A percentile compares a stretch with the other conserved stretches of the same genome.
Conservation (phyloP, 2,797 vertebrate genomes). For the Fringilla coelebs region DNA sequence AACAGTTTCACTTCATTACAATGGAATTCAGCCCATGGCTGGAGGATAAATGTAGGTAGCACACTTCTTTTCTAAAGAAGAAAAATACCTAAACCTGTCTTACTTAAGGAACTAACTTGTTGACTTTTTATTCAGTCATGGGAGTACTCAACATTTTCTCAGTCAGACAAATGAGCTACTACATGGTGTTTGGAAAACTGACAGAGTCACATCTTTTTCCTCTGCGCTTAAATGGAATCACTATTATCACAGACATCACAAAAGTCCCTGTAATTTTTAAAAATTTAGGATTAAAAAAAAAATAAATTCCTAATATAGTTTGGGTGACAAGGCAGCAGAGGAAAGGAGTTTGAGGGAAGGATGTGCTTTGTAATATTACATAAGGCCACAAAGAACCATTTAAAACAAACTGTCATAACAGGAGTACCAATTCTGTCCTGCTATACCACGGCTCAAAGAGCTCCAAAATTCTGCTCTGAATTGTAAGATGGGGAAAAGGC, state of each 20-base stretch:
- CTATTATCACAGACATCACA: not conserved
- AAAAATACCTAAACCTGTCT: not conserved
- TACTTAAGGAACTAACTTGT: slow-evolving; percentile 9
- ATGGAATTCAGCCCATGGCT: slow-evolving; percentile 43
- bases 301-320: not conserved
- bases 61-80: not conserved
- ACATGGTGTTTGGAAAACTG: not conserved
- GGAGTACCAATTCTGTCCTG: not conserved
- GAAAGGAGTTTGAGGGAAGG: not conserved
- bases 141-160: not conserved
- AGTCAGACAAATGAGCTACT: not conserved
- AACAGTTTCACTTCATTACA: slow-evolving; percentile 57
- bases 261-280: not conserved
- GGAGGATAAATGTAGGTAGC: slow-evolving; percentile 9
- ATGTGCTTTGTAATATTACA: not conserved
- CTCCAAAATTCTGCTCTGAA: not conserved
- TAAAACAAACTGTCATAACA: not conserved
- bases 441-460: not conserved
- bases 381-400: not conserved
- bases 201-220: not conserved
- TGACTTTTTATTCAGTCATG: not conserved
- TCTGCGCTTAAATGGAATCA: not conserved
- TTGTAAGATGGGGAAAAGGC: not conserved
- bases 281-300: not conserved
- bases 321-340: not conserved